phyloP scores from a whole-genome alignment of 2,797 vertebrate genomes.

The Notamacropus eugenii region DNA sequence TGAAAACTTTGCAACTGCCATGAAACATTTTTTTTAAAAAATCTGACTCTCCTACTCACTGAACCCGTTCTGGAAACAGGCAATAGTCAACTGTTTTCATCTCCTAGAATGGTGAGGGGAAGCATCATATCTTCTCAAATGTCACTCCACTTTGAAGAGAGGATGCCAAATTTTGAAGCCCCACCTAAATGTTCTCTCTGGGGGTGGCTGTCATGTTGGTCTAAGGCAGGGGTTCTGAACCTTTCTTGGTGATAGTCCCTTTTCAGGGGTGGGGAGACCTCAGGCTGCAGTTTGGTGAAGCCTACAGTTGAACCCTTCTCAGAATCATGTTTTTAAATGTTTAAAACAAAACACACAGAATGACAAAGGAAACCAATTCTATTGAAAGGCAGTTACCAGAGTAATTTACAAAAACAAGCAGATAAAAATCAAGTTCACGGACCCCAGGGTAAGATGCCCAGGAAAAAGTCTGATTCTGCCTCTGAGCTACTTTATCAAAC shows the following conservation, averaged over 20 bases:
- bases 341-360: neutral
- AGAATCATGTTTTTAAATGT: neutral
- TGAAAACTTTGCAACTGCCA: slow-evolving; percentile 28
- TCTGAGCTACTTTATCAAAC: neutral
- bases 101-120: neutral
- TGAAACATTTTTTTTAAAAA: neutral
- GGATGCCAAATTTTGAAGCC: neutral
- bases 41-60: neutral
- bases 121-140: slow-evolving; percentile 28
- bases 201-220: neutral
- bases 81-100: slow-evolving; percentile 7
- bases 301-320: neutral
- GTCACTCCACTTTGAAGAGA: neutral
- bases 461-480: neutral
- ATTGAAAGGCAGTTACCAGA: neutral
- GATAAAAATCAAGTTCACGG: neutral
- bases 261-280: too few species aligned
- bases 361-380: neutral
- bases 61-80: neutral
- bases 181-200: neutral
- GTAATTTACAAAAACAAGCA: neutral
- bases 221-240: neutral
- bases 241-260: neutral
- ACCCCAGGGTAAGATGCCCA: neutral
- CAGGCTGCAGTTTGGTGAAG: neutral